phyloP scores from a whole-genome alignment of 1,140 invertebrate species.

The Kradibia gibbosae region DNA sequence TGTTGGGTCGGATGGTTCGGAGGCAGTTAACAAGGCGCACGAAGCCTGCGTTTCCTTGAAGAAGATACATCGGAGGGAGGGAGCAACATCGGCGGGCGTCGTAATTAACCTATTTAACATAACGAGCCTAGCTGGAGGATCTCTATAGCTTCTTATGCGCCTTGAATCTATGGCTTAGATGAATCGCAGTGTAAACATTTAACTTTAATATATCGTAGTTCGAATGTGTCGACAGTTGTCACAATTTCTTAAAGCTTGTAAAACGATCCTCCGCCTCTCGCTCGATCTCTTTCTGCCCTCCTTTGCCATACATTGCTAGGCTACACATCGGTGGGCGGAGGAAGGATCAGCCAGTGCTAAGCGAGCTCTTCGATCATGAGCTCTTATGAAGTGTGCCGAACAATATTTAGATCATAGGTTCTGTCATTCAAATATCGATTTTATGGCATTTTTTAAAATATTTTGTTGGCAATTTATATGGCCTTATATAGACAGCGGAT shows the following conservation, averaged over 20 bases:
- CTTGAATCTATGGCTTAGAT: background rate
- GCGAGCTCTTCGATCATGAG: background rate
- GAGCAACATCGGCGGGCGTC: constrained; percentile 17
- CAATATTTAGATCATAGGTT: background rate
- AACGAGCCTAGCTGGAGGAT: constrained; percentile 13
- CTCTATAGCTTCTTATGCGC: background rate
- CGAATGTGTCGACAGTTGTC: background rate
- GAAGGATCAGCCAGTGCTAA: background rate
- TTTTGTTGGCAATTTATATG: background rate
- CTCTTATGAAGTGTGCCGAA: constrained; percentile 12
- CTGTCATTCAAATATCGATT: background rate
- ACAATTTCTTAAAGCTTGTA: background rate
- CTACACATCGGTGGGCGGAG: background rate
- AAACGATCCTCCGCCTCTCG: background rate
- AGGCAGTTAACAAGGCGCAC: constrained; percentile 5
- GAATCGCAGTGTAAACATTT: constrained; percentile 18
- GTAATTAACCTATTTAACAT: constrained; percentile 44
- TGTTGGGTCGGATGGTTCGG: background rate
- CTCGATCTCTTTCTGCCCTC: too few relatives aligned
- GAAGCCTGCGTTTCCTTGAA: constrained; percentile 33
- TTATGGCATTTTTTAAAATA: background rate
- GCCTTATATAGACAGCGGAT: background rate
- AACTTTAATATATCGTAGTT: constrained; percentile 10
- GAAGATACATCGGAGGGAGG: constrained; percentile 34
- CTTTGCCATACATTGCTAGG: too few relatives aligned